Evolutionary conservation across 2,888 invertebrate genomes (phyloP), one percentile per base, ranked within the genome.

Genomic region (Capitulum mitella): DNA sequence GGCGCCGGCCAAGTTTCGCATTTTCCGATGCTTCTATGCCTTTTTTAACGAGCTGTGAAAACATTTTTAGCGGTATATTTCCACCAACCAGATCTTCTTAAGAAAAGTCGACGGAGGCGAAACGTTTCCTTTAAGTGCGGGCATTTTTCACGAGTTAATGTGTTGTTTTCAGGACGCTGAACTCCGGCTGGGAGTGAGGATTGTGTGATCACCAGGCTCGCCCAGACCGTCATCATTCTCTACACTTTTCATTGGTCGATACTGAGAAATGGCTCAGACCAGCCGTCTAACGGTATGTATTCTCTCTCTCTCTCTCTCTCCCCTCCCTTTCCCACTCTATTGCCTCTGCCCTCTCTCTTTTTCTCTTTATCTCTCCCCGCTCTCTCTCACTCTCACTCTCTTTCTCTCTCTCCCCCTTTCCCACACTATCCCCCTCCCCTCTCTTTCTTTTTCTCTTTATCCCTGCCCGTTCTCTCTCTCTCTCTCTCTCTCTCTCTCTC

Each of bases 231-330:
- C 70, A 70, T 16, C 70, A 70, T 70, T 70, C 70, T 70, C 37
- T 70, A 70, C 70, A 70, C 70, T 22, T 70, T 70, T 37, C 70
- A 70, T 37, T 70, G 70, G 70, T 70, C 70, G 22, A 70, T 70
- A 70, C 32, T 70, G 70, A 19, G 70, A 19, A 70, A 70, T 70
- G 70, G 70, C 34, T 70, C 70, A 37, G 70, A 70, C 70, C 70
- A 70, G 70, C 70, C 70, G 70, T 14, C 19, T 3, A 70, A 70
- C 34, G 32, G 70, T 70, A 70, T 2, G 61, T 61, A 6, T 14
- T 40, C 16, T n/a, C 19, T 51, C 32, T 78, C 19, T 40, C 37
- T 1, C 40, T n/a, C 12, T 3, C 40, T 37, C 19, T 8, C 14
- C 37, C 37, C 29, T 22, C 22, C 22, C 1, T 16, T 29, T 14